Percentiles rank a stretch among this genome's conserved stretches.
These are phyloP conservation scores for Darevskia nairensis DNA, from an alignment of 2,797 vertebrate genomes.

Conservation along the genomic window DNA sequence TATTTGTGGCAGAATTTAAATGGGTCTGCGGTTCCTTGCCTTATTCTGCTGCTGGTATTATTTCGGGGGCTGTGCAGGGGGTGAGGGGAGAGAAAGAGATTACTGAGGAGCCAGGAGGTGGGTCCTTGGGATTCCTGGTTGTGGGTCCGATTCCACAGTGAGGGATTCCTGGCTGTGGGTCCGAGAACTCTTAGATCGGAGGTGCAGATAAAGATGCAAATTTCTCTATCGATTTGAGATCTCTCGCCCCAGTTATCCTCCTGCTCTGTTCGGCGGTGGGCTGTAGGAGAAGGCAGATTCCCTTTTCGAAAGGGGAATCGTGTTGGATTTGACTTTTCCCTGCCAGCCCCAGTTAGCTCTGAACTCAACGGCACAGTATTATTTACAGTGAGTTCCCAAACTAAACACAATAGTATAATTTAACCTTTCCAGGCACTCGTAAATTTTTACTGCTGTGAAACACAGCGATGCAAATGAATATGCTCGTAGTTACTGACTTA, in stretches of 20 bases:
- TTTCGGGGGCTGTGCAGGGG: not conserved
- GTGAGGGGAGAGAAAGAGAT: conserved; percentile 10
- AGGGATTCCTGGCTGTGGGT: not conserved
- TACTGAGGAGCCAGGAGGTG: not conserved
- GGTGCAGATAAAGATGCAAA: not conserved
- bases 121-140: no score
- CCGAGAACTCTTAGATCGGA: no score
- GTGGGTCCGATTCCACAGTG: no score
- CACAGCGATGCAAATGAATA: conserved; percentile 76
- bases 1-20: not conserved
- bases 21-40: not conserved
- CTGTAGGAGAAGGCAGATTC: not conserved
- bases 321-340: conserved; percentile 74
- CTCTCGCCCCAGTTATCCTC: not conserved
- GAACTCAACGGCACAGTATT: conserved; percentile 65
- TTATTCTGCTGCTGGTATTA: no score
- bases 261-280: not conserved
- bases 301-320: conserved; percentile 17
- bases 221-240: not conserved
- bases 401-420: conserved; percentile 84
- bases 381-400: conserved; percentile 79
- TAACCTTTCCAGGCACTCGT: conserved; percentile 82
- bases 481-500: conserved; percentile 74
- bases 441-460: conserved; percentile 83
- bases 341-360: conserved; percentile 42